phyloP scores from a whole-genome alignment of 2,113 vertebrate genomes.

The Chloebia gouldiae region DNA sequence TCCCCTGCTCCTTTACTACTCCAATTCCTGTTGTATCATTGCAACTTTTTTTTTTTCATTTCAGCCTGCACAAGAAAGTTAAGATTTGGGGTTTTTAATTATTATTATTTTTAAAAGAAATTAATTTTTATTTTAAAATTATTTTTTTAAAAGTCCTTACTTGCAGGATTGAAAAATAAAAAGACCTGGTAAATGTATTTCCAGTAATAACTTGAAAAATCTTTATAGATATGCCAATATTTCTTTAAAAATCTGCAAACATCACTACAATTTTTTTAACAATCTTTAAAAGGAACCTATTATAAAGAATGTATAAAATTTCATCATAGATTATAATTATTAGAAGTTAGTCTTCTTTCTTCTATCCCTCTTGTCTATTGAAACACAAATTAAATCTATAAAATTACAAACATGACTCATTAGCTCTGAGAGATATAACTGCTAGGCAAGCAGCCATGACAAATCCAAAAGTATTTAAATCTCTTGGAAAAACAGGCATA shows the following conservation, averaged over 20 bases:
- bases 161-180: neutral
- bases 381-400: conserved; percentile 11
- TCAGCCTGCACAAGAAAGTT: neutral
- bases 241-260: neutral
- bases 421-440: conserved; percentile 1
- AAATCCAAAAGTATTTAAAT: conserved; percentile 34
- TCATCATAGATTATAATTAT: neutral
- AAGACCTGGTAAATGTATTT: neutral
- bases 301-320: neutral
- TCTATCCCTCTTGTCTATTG: neutral
- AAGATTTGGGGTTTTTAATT: neutral
- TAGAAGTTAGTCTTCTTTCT: neutral
- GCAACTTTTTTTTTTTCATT: neutral
- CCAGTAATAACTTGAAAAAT: neutral
- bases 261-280: neutral
- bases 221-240: neutral
- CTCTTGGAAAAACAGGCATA: conserved; percentile 32
- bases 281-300: neutral
- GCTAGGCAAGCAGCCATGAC: conserved; percentile 22
- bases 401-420: conserved; percentile 2
- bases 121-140: neutral
- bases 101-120: neutral
- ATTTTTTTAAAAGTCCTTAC: neutral
- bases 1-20: neutral
- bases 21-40: neutral